Conservation (phyloP, 2,113 vertebrate genomes). For the Capreolus pygargus region DNA sequence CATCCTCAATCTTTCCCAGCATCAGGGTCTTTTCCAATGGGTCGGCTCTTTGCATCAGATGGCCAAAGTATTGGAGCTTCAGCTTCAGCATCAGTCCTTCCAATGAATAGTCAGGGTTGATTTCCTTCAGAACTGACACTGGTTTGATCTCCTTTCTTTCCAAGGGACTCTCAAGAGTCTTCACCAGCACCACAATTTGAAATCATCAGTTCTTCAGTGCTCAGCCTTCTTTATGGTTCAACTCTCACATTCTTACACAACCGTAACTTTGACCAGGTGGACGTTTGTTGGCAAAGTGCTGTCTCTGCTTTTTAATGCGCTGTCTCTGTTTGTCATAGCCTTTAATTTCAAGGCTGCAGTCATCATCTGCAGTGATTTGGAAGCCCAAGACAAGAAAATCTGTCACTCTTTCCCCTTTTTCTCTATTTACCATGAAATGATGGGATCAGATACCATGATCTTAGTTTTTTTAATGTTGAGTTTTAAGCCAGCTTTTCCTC, state of each 20-base stretch:
- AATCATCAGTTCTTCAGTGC: not conserved
- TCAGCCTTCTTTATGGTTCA: not conserved
- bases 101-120: not conserved
- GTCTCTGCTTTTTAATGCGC: not conserved
- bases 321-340: not conserved
- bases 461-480: not conserved
- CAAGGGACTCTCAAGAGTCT: not conserved
- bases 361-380: not conserved
- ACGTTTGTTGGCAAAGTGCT: not conserved
- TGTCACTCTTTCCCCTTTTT: not conserved
- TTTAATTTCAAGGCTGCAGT: not conserved
- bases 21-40: not conserved
- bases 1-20: not conserved
- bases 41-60: not conserved
- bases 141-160: not conserved
- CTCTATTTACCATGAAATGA: not conserved
- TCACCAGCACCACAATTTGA: not conserved
- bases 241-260: not conserved
- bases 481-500: not conserved
- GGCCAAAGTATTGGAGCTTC: not conserved
- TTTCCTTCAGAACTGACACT: not conserved
- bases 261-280: not conserved
- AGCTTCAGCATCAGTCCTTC: not conserved
- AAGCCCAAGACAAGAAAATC: not conserved
- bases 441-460: not conserved